These are phyloP conservation scores for Pachyseris speciosa DNA, from an alignment of 64 coral and sea anemone species.

Conservation along the genomic window DNA sequence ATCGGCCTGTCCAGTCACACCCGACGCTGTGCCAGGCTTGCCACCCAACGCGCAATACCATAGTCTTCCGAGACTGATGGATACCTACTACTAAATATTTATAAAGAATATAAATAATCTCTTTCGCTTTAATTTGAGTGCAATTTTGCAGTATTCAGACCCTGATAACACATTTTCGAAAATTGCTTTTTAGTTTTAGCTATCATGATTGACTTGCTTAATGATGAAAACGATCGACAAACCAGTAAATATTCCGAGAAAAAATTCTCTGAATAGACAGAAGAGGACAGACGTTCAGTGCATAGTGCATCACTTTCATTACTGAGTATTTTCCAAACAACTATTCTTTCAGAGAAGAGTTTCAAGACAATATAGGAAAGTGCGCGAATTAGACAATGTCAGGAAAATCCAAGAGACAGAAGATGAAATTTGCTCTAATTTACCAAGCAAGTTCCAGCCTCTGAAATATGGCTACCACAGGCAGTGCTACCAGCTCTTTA, in stretches of 20 bases:
- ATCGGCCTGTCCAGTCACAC: no score
- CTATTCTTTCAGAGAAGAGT: background rate
- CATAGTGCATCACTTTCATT: background rate
- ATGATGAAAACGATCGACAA: background rate
- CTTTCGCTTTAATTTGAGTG: no score
- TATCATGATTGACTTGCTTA: background rate
- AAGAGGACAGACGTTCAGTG: background rate
- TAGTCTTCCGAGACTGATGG: no score
- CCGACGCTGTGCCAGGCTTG: no score
- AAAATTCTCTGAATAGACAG: background rate
- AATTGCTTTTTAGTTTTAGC: no score
- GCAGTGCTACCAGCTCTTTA: background rate
- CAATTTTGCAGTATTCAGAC: no score
- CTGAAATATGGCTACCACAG: background rate
- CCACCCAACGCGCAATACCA: no score
- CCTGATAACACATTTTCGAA: no score
- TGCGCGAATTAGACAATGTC: background rate
- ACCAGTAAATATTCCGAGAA: background rate
- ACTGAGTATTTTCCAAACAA: background rate
- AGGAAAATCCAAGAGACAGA: background rate
- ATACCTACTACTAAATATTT: no score
- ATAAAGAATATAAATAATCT: no score
- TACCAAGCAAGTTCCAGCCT: background rate
- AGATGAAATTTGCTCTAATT: background rate
- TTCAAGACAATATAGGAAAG: background rate